phyloP scores from a whole-genome alignment of 2,797 vertebrate species.

The Coilia nasus region DNA sequence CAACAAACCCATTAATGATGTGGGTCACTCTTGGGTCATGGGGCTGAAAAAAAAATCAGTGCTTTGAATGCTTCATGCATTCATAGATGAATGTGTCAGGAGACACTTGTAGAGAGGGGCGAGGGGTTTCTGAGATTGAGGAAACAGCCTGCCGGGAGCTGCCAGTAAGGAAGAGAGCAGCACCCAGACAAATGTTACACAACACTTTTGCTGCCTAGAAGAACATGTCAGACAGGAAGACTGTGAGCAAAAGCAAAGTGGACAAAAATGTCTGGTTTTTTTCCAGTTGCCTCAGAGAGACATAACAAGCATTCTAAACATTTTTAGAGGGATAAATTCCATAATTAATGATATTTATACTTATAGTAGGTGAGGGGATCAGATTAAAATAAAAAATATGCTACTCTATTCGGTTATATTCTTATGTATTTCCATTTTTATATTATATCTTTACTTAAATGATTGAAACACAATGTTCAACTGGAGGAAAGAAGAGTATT shows the following conservation, averaged over 20 bases:
- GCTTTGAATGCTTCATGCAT: not conserved
- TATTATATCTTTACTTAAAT: not conserved
- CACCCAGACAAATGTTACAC: conserved; percentile 19
- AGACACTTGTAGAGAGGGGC: not conserved
- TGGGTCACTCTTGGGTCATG: not conserved
- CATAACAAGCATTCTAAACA: not conserved
- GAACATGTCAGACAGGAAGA: conserved; percentile 10
- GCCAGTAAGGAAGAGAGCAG: conserved; percentile 6
- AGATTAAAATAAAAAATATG: not conserved
- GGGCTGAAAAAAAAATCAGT: not conserved
- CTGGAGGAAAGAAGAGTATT: not conserved
- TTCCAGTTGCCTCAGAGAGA: not conserved
- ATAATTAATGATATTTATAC: not conserved
- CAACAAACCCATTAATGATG: not conserved
- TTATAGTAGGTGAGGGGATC: not conserved
- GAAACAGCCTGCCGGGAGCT: not conserved
- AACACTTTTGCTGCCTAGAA: not conserved
- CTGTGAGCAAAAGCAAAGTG: not conserved
- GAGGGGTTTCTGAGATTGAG: not conserved
- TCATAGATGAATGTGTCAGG: not conserved
- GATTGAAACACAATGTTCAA: not conserved
- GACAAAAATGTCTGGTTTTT: not conserved
- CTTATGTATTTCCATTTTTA: not conserved
- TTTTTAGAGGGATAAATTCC: not conserved
- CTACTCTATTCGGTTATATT: not conserved